These are phyloP conservation scores for Epinotia ramella DNA, from an alignment of 2,888 invertebrate species.

Conservation along the genomic window DNA sequence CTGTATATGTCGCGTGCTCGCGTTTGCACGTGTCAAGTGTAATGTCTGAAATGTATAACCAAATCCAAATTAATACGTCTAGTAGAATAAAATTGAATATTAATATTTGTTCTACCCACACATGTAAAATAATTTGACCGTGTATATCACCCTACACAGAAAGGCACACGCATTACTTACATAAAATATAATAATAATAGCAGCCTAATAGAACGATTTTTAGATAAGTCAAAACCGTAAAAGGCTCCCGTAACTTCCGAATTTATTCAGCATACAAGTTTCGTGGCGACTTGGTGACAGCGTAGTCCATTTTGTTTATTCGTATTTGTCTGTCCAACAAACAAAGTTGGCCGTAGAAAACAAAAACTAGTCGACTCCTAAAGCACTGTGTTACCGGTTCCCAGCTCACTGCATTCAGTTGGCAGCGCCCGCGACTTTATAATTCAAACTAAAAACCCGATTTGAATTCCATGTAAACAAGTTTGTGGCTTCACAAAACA, in stretches of 20 bases:
- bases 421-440: constrained; percentile 74
- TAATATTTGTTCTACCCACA: too few relatives aligned
- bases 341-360: constrained; percentile 51
- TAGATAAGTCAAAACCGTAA: constrained; percentile 25
- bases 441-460: constrained; percentile 76
- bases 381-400: constrained; percentile 53
- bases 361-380: constrained; percentile 53
- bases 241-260: constrained; percentile 20
- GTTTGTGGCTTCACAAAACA: constrained; percentile 71
- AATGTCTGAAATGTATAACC: too few relatives aligned
- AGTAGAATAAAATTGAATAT: too few relatives aligned
- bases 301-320: constrained; percentile 39
- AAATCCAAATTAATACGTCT: too few relatives aligned
- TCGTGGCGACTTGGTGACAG: constrained; percentile 42
- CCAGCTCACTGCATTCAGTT: constrained; percentile 58
- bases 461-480: constrained; percentile 81
- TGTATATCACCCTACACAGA: neutral
- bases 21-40: too few relatives aligned
- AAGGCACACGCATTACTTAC: neutral
- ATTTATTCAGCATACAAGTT: constrained; percentile 40
- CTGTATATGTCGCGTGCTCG: too few relatives aligned
- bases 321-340: constrained; percentile 43
- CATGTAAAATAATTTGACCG: too few relatives aligned
- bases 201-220: constrained; percentile 12
- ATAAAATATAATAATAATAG: neutral